Conservation (phyloP, 2,797 vertebrate species). For the Falco berigora region DNA sequence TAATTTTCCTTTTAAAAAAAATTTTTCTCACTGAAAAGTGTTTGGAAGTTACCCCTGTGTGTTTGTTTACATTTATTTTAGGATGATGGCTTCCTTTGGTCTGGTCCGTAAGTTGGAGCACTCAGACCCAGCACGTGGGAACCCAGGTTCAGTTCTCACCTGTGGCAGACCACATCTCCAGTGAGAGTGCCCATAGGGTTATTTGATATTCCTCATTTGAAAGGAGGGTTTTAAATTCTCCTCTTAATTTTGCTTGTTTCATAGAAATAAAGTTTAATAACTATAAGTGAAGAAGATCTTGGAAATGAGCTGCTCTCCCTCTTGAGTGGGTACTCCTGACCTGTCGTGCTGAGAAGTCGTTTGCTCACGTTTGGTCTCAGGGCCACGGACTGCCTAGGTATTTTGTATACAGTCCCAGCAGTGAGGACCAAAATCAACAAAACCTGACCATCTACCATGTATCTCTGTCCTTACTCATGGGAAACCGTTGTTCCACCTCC, state of each 20-base stretch:
- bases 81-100: not conserved
- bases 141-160: not conserved
- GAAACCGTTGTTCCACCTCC: not conserved
- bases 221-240: not conserved
- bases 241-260: not conserved
- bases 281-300: not conserved
- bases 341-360: not conserved
- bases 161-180: not conserved
- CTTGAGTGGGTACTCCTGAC: not conserved
- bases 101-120: not conserved
- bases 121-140: not conserved
- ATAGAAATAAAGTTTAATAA: not conserved
- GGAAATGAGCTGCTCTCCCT: not conserved
- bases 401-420: not conserved
- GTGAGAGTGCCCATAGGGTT: not conserved
- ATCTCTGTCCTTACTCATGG: not conserved
- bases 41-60: not conserved
- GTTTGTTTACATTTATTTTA: not conserved
- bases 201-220: not conserved
- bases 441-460: not conserved
- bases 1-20: not conserved
- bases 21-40: not conserved
- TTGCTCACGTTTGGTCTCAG: not conserved
- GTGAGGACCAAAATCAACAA: not conserved
- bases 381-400: fast-evolving